phyloP scores from a whole-genome alignment of 2,113 vertebrate species.

The Scartelaos histophorus region DNA sequence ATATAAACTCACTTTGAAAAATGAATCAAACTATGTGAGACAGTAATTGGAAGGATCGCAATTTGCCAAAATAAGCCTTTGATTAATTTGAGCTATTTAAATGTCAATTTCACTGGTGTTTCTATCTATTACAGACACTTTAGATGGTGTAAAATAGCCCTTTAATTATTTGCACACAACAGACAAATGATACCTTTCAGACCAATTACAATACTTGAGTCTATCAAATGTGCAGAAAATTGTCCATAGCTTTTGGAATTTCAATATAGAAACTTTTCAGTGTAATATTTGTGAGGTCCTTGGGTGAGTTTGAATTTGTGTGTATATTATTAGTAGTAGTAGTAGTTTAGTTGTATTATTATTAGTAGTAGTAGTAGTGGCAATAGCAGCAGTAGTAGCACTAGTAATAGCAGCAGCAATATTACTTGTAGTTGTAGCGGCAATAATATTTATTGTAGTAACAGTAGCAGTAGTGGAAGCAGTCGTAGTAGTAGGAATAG shows the following conservation, averaged over 20 bases:
- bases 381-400: too few species aligned
- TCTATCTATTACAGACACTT: background rate
- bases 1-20: background rate
- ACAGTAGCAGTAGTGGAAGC: too few species aligned
- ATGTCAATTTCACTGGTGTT: background rate
- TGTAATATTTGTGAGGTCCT: too few species aligned
- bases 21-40: background rate
- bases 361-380: too few species aligned
- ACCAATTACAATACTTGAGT: background rate
- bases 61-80: background rate
- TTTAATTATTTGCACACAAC: background rate
- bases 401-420: too few species aligned
- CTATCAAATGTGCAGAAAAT: background rate
- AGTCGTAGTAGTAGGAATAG: too few species aligned
- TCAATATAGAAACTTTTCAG: too few species aligned
- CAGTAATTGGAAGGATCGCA: background rate
- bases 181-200: background rate
- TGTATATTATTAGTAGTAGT: too few species aligned
- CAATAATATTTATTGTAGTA: too few species aligned
- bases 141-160: background rate
- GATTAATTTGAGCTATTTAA: background rate
- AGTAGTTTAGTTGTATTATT: too few species aligned
- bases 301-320: too few species aligned
- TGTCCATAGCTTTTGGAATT: background rate
- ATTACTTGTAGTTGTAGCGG: too few species aligned